Evolutionary conservation across 2,888 invertebrate genomes (phyloP).

Genomic region (Dicycla oo): DNA sequence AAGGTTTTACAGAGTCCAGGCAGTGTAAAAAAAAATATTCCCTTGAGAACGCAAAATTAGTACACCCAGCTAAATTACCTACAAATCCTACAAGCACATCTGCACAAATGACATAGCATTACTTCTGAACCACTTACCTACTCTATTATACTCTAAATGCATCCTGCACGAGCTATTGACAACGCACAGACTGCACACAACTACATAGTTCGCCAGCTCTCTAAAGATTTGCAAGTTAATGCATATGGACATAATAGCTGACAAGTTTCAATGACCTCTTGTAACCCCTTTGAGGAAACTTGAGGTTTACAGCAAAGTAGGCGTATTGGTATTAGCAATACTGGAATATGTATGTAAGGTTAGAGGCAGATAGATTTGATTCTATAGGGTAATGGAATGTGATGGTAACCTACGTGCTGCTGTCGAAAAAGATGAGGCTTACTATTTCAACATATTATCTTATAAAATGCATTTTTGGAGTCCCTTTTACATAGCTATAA

Average conservation of each 20-base stretch:
- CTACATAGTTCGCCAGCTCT: slow-evolving; percentile 30
- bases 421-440: not conserved
- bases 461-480: not conserved
- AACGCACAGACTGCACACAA: slow-evolving; percentile 15
- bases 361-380: not conserved
- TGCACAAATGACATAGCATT: slow-evolving; percentile 4
- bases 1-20: not conserved
- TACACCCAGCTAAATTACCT: not conserved
- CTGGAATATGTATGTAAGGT: not conserved
- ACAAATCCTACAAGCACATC: not conserved
- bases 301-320: not conserved
- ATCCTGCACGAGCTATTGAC: slow-evolving; percentile 50
- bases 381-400: not conserved
- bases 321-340: slow-evolving; percentile 15
- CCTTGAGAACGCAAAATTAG: not conserved
- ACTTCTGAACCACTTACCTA: slow-evolving; percentile 31
- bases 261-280: slow-evolving; percentile 36
- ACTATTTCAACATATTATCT: not conserved
- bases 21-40: not conserved
- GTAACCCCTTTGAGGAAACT: slow-evolving; percentile 11
- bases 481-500: not conserved
- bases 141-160: slow-evolving; percentile 46
- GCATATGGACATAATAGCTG: slow-evolving; percentile 36
- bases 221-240: slow-evolving; percentile 59
- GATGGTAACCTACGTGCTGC: too few species aligned